A percentile compares a stretch with the other conserved stretches of the same genome.
phyloP scores from a whole-genome alignment of 2,888 invertebrate species.

The Spialia ferax region DNA sequence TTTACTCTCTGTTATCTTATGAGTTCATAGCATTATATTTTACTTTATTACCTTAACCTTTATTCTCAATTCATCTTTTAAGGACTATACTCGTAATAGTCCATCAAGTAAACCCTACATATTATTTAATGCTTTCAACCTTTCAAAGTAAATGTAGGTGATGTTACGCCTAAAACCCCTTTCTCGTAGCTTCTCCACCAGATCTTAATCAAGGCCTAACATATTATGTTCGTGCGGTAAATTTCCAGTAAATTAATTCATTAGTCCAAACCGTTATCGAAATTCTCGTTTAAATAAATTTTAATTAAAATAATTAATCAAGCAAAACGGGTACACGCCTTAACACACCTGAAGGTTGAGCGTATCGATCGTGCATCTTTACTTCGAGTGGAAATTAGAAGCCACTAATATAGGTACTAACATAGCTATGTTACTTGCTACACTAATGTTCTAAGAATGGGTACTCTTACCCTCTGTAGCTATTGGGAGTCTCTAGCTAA shows the following conservation, averaged over 20 bases:
- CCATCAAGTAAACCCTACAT: no score
- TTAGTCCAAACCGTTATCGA: conserved; percentile 13
- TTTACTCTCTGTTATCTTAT: no score
- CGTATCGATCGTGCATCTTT: conserved; percentile 25
- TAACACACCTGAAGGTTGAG: conserved; percentile 11
- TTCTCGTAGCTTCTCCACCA: neutral
- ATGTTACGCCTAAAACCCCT: no score
- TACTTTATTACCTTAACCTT: no score
- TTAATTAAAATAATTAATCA: conserved; percentile 35
- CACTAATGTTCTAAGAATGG: no score
- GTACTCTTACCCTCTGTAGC: no score
- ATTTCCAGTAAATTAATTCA: conserved; percentile 12
- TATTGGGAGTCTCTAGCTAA: no score
- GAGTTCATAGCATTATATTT: no score
- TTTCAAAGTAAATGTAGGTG: no score
- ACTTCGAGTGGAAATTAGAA: neutral
- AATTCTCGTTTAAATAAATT: conserved; percentile 12
- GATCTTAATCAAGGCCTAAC: neutral
- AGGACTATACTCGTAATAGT: no score
- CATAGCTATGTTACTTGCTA: neutral
- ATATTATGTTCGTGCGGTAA: conserved; percentile 2
- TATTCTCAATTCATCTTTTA: no score
- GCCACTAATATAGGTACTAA: neutral
- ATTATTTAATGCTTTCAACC: no score
- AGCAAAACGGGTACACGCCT: conserved; percentile 22